phyloP scores from a whole-genome alignment of 2,113 vertebrate species.

The Anguilla japonica region DNA sequence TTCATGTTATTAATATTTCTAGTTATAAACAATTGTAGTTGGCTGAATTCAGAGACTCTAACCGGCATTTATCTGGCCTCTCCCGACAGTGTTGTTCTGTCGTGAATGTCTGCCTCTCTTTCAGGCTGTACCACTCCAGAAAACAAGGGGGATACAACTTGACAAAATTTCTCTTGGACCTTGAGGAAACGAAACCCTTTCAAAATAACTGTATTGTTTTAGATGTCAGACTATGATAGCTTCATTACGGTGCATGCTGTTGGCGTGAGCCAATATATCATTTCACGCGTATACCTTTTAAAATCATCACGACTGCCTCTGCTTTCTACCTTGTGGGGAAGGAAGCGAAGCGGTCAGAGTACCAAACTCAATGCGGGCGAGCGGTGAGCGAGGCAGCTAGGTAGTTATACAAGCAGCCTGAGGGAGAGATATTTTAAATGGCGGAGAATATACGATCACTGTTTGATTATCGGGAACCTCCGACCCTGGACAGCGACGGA shows the following conservation, averaged over 20 bases:
- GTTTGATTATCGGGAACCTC: conserved; percentile 78
- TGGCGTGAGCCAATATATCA: neutral
- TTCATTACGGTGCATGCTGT: neutral
- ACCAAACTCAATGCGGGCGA: conserved; percentile 65
- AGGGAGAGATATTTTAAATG: conserved; percentile 59
- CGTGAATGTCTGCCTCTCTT: neutral
- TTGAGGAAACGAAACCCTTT: neutral
- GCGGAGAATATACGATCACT: conserved; percentile 78
- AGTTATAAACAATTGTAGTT: neutral
- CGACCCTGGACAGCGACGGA: conserved; percentile 78
- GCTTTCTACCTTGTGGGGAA: conserved; percentile 33
- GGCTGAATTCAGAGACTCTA: neutral
- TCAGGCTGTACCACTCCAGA: neutral
- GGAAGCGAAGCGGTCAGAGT: conserved; percentile 50
- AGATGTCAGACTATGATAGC: neutral
- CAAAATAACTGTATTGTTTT: neutral
- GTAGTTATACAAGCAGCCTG: conserved; percentile 60
- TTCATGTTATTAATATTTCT: neutral
- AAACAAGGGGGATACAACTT: neutral
- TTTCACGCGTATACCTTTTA: neutral
- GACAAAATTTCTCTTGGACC: neutral
- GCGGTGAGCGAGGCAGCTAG: conserved; percentile 55
- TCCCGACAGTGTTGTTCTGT: neutral
- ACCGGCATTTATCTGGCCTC: neutral
- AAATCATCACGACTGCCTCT: conserved; percentile 34